Conservation (phyloP, 2,888 invertebrate genomes). For the Morpho deidamia region DNA sequence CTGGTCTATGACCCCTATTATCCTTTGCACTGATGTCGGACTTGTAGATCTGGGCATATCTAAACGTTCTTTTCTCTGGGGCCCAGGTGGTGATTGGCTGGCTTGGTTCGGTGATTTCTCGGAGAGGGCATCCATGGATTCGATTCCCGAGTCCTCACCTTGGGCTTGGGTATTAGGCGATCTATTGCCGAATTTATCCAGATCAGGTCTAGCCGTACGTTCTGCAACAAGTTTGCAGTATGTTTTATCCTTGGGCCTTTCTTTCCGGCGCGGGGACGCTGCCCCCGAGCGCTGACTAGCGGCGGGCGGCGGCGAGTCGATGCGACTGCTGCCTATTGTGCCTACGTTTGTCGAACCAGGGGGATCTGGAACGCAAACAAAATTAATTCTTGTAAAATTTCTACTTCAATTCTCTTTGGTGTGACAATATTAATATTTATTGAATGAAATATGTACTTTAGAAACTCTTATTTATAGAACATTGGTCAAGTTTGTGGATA, state of each 20-base stretch:
- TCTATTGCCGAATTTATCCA: conserved; percentile 57
- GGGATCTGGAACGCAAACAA: conserved; percentile 53
- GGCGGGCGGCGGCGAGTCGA: conserved; percentile 52
- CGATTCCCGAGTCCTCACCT: conserved; percentile 94
- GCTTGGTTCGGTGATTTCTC: conserved; percentile 95
- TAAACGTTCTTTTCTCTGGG: conserved; percentile 60
- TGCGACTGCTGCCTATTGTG: conserved; percentile 67
- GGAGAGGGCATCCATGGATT: conserved; percentile 95
- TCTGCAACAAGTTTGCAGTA: conserved; percentile 78
- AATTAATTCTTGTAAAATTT: background rate
- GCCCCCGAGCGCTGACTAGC: conserved; percentile 39
- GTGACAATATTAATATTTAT: background rate
- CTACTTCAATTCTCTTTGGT: background rate
- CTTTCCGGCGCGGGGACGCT: conserved; percentile 53
- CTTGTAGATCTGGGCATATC: conserved; percentile 65
- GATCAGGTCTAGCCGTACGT: conserved; percentile 43
- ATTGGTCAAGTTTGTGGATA: too few relatives aligned
- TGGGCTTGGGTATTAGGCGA: conserved; percentile 78
- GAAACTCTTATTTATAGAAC: too few relatives aligned
- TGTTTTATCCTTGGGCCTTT: conserved; percentile 72
- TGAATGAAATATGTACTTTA: background rate
- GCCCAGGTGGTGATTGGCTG: conserved; percentile 83
- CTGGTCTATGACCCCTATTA: conserved; percentile 57
- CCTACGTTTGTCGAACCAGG: conserved; percentile 85
- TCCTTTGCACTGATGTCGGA: conserved; percentile 67